Evolutionary conservation across 2,797 vertebrate species (phyloP).

Genomic region (Chaenodraco wilsoni): DNA sequence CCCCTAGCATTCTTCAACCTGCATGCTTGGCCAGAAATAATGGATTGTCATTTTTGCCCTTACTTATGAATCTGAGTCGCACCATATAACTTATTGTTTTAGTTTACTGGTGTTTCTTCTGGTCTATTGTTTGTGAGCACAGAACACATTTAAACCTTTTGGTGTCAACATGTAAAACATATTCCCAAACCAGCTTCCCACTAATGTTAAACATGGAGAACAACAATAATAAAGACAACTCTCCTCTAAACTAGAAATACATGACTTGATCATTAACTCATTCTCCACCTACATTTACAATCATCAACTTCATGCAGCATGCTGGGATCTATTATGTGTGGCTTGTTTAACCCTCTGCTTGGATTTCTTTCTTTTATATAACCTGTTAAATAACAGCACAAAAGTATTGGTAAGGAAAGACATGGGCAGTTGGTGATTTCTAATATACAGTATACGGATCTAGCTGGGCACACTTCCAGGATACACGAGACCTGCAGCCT

Average conservation of each 20-base stretch:
- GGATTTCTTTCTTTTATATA: neutral
- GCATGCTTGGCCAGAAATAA: too few relatives aligned
- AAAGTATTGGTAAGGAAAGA: neutral
- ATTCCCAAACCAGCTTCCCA: neutral
- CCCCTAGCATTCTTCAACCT: neutral
- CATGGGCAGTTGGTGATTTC: neutral
- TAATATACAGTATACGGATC: neutral
- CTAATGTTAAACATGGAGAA: neutral
- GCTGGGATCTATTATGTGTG: neutral
- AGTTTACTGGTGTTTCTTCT: neutral
- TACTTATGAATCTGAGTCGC: conserved; percentile 11
- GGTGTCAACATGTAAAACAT: neutral
- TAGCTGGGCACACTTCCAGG: neutral
- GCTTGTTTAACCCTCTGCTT: neutral
- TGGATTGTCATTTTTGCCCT: neutral
- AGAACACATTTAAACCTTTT: too few relatives aligned
- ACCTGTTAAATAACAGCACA: neutral
- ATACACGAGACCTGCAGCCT: neutral
- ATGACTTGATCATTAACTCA: neutral
- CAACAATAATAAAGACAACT: neutral
- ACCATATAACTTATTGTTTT: neutral
- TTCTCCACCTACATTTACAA: neutral
- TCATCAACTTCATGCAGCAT: neutral
- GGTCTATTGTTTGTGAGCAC: neutral
- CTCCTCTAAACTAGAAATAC: neutral